Percentiles rank a stretch among this genome's conserved stretches.
Conservation (phyloP, 1,140 invertebrate genomes). For the Cephus cinctus region DNA sequence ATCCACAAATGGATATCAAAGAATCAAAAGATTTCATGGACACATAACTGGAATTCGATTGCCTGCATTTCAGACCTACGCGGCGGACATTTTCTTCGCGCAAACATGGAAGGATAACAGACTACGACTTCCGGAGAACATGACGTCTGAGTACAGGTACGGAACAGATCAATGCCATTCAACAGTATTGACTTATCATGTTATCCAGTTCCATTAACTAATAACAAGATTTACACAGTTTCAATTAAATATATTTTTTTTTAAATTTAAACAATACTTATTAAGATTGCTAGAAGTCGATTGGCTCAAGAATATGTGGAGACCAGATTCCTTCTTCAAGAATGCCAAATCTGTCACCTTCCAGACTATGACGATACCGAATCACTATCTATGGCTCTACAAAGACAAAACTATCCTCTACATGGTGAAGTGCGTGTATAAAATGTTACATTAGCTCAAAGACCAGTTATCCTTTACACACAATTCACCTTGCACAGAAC, state of each 20-base stretch:
- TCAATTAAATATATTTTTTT: background rate
- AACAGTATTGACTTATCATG: no score
- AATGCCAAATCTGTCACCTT: constrained; percentile 91
- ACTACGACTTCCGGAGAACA: constrained; percentile 83
- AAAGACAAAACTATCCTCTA: constrained; percentile 86
- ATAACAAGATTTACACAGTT: no score
- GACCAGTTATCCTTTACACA: background rate
- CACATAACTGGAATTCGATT: constrained; percentile 13
- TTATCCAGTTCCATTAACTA: no score
- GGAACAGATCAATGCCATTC: no score
- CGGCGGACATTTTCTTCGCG: constrained; percentile 88
- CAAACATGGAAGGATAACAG: constrained; percentile 90
- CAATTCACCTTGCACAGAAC: background rate
- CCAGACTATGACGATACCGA: constrained; percentile 91
- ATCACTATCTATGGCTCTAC: constrained; percentile 87
- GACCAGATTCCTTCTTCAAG: constrained; percentile 86
- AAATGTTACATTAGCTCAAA: background rate
- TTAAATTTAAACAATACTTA: no score
- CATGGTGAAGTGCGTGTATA: constrained; percentile 74
- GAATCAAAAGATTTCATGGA: constrained; percentile 5
- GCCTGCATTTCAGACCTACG: constrained; percentile 69
- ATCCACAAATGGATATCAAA: constrained; percentile 15
- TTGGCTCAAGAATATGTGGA: constrained; percentile 89
- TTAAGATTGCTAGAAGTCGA: constrained; percentile 77
- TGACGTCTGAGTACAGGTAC: constrained; percentile 85